Percentiles rank a stretch among this genome's conserved stretches.
phyloP scores from a whole-genome alignment of 2,113 vertebrate species.

The Archilochus colubris region DNA sequence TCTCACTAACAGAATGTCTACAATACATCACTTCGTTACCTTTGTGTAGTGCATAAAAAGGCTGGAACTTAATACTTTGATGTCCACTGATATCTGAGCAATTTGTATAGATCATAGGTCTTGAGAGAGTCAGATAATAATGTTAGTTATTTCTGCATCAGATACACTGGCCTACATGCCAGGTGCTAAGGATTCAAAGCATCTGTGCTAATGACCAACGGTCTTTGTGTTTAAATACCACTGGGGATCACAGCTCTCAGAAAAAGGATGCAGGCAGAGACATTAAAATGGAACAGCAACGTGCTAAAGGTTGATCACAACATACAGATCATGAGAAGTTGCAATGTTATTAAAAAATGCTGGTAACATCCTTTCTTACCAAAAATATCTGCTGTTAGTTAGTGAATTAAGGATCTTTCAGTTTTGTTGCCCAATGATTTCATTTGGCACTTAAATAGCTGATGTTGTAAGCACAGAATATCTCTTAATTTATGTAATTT shows the following conservation, averaged over 20 bases:
- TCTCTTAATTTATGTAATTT: not conserved
- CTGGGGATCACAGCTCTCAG: fast-evolving
- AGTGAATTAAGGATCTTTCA: not conserved
- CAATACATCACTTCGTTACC: not conserved
- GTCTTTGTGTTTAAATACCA: not conserved
- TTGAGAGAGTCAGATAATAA: not conserved
- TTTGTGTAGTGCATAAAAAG: not conserved
- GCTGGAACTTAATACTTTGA: not conserved
- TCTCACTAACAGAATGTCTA: not conserved
- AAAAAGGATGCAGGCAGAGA: not conserved
- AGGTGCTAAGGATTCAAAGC: not conserved
- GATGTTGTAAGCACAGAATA: not conserved
- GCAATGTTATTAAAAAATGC: not conserved
- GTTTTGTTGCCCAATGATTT: not conserved
- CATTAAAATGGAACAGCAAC: not conserved
- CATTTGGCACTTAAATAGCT: not conserved
- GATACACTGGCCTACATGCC: not conserved
- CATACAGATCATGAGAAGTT: not conserved
- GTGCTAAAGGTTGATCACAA: not conserved
- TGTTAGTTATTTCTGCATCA: not conserved
- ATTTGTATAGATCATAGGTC: not conserved
- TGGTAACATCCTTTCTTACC: not conserved
- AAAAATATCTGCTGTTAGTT: not conserved
- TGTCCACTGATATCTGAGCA: not conserved
- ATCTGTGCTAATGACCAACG: not conserved